Evolutionary conservation across 2,113 vertebrate genomes (phyloP).

Genomic region (Trochalopteron elliotii): DNA sequence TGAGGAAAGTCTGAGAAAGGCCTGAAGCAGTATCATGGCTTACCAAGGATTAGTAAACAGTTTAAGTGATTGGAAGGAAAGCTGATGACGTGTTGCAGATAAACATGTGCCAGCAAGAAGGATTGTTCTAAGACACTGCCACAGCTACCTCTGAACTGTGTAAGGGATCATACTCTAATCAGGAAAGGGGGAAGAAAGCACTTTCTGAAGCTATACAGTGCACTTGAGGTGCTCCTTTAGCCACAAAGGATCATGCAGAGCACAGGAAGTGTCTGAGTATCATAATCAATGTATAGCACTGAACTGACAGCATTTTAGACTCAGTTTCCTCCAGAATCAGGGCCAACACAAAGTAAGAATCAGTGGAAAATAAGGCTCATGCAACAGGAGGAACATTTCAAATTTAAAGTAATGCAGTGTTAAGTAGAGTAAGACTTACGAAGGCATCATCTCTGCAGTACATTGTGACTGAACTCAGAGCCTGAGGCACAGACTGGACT

Average conservation of each 20-base stretch:
- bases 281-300: not conserved
- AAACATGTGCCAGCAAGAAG: not conserved
- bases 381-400: not conserved
- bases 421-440: not conserved
- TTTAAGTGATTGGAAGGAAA: not conserved
- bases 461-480: not conserved
- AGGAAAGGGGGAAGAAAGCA: not conserved
- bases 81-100: not conserved
- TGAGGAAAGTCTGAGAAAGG: no score
- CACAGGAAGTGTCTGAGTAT: not conserved
- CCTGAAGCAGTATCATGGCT: not conserved
- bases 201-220: not conserved
- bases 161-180: not conserved
- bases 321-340: not conserved
- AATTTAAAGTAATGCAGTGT: not conserved
- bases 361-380: not conserved
- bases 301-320: not conserved
- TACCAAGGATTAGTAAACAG: not conserved
- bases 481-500: not conserved
- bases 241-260: not conserved
- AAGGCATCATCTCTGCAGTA: not conserved
- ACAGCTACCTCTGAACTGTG: not conserved
- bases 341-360: not conserved
- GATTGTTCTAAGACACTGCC: not conserved
- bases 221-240: not conserved